Evolutionary conservation across 2,888 invertebrate species (phyloP).

Genomic region (Silvanus unidentatus): DNA sequence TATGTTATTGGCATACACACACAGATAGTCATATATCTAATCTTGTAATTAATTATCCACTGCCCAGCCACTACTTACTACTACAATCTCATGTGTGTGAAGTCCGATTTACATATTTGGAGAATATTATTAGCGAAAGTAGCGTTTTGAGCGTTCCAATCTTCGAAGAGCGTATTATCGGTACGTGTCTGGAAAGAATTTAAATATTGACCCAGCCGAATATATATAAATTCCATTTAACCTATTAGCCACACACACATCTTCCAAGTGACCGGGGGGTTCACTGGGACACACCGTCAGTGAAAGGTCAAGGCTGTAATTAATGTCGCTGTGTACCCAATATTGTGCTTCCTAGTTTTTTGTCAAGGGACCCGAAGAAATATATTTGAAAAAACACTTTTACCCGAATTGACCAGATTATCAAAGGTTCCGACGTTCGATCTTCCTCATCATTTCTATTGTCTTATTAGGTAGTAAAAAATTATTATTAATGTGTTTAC

Average conservation of each 20-base stretch:
- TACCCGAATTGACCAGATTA: no score
- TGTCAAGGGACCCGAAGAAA: no score
- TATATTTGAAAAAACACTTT: no score
- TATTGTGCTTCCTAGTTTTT: constrained; percentile 13
- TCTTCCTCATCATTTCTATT: no score
- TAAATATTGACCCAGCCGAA: constrained; percentile 30
- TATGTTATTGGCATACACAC: no score
- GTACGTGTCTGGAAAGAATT: constrained; percentile 13
- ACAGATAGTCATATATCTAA: neutral
- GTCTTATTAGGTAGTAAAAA: no score
- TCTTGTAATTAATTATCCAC: neutral
- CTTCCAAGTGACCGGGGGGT: constrained; percentile 24
- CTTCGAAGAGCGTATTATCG: neutral
- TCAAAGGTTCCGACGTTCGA: no score
- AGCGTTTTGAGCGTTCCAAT: neutral
- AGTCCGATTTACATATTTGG: neutral
- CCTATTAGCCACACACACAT: constrained; percentile 20
- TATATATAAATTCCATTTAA: constrained; percentile 28
- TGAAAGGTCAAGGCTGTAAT: constrained; percentile 29
- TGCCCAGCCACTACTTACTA: neutral
- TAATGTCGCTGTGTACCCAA: no score
- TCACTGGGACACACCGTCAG: constrained; percentile 25
- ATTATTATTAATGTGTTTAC: no score
- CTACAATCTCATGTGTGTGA: neutral
- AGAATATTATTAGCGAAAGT: constrained; percentile 1